Conservation (phyloP, 2,888 invertebrate species). For the Phymatocera aterrima region DNA sequence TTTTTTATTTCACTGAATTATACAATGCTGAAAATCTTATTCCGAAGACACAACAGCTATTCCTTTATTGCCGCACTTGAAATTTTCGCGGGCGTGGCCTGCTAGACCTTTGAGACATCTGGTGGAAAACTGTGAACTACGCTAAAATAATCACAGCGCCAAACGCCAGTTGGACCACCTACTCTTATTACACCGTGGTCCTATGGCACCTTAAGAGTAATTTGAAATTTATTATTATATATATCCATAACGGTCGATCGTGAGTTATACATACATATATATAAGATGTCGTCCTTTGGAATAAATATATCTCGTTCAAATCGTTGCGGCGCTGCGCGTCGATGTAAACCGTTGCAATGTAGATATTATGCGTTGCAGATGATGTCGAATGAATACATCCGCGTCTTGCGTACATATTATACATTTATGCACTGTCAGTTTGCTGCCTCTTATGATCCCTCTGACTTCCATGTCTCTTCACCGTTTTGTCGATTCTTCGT, state of each 20-base stretch:
- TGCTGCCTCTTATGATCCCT: background rate
- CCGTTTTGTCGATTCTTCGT: conserved; percentile 26
- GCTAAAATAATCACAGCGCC: too few relatives aligned
- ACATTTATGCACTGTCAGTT: background rate
- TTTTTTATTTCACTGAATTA: too few relatives aligned
- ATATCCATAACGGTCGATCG: background rate
- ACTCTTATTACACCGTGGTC: too few relatives aligned
- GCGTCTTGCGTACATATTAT: background rate
- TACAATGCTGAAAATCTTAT: too few relatives aligned
- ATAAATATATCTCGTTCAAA: background rate
- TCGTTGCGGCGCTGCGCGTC: background rate
- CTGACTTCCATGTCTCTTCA: background rate
- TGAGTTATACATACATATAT: background rate
- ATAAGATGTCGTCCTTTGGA: too few relatives aligned
- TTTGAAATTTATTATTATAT: conserved; percentile 21
- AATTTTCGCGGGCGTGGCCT: too few relatives aligned
- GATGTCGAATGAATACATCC: background rate
- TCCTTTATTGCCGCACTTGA: too few relatives aligned
- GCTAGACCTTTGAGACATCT: too few relatives aligned
- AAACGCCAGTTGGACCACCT: too few relatives aligned
- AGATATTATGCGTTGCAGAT: conserved; percentile 22
- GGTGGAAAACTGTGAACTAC: too few relatives aligned
- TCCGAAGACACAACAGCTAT: too few relatives aligned
- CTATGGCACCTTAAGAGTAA: background rate
- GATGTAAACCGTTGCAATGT: conserved; percentile 3